Percentiles rank a stretch among this genome's conserved stretches.
Evolutionary conservation across 2,888 invertebrate species (phyloP).

Genomic region (Ectemnius continuus): DNA sequence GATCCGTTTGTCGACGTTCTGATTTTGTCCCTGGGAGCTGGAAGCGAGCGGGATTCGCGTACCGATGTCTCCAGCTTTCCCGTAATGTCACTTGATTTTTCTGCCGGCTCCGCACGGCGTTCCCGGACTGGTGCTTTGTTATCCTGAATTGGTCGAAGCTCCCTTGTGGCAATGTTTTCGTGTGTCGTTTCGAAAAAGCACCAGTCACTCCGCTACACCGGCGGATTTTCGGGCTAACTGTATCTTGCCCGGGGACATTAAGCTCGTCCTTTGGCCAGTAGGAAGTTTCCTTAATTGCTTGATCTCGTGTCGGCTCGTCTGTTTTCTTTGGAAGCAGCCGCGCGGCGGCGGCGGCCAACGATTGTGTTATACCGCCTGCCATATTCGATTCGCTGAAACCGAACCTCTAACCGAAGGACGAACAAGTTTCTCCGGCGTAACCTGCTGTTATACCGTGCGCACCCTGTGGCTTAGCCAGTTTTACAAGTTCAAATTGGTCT

Average conservation of each 20-base stretch:
- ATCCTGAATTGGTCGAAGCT: not conserved
- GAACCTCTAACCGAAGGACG: conserved; percentile 65
- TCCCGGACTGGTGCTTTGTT: not conserved
- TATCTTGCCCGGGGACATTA: conserved; percentile 15
- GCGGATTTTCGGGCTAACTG: not conserved
- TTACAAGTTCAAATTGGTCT: conserved; percentile 67
- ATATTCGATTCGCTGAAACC: conserved; percentile 57
- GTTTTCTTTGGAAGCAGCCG: not conserved
- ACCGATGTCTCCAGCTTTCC: too few relatives aligned
- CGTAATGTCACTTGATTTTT: too few relatives aligned
- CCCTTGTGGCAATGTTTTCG: conserved; percentile 1
- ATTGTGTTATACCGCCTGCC: conserved; percentile 17
- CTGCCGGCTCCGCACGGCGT: too few relatives aligned
- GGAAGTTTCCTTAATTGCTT: conserved; percentile 2
- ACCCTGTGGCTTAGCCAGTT: conserved; percentile 62
- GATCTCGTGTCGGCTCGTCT: conserved; percentile 7
- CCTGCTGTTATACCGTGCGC: conserved; percentile 52
- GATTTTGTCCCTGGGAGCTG: conserved; percentile 33
- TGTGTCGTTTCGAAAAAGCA: not conserved
- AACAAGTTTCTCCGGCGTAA: conserved; percentile 63
- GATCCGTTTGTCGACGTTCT: conserved; percentile 45
- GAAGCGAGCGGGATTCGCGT: not conserved
- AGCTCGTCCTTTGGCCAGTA: not conserved
- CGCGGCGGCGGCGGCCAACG: conserved; percentile 10
- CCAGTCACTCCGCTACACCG: too few relatives aligned